Conservation (phyloP, 2,113 vertebrate species). For the Pithys albifrons region DNA sequence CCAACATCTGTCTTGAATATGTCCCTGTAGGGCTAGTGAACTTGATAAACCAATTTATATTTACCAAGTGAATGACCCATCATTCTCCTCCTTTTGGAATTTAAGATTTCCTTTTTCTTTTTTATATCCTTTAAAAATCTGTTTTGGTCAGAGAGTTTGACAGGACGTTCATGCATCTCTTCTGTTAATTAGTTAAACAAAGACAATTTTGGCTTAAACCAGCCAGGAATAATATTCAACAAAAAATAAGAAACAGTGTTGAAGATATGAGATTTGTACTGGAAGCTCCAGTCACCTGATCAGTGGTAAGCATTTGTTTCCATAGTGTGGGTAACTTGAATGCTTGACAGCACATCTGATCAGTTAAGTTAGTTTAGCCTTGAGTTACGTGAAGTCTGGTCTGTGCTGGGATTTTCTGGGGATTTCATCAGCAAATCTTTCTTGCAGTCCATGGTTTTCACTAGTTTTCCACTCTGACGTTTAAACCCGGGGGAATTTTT, state of each 20-base stretch:
- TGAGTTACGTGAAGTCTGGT: background rate
- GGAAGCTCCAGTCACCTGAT: background rate
- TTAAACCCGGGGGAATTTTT: background rate
- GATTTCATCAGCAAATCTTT: conserved; percentile 45
- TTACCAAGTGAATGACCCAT: background rate
- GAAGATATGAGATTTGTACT: background rate
- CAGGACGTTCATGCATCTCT: background rate
- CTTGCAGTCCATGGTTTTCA: background rate
- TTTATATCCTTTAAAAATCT: background rate
- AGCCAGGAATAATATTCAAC: background rate
- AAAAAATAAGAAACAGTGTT: background rate
- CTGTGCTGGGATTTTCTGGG: conserved; percentile 23
- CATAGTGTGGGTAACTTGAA: background rate
- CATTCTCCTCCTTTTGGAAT: background rate
- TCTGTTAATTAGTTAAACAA: background rate
- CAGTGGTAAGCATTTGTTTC: background rate
- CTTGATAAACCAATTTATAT: background rate
- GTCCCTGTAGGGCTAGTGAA: background rate
- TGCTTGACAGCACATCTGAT: conserved; percentile 21
- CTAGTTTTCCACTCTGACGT: background rate
- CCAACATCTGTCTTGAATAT: background rate
- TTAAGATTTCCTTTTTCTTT: background rate
- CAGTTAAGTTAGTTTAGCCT: background rate
- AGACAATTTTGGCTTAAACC: background rate
- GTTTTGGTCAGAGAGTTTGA: background rate